Evolutionary conservation across 2,888 invertebrate genomes (phyloP), one percentile per base, ranked within the genome.

Genomic region (Piscicola geometra): DNA sequence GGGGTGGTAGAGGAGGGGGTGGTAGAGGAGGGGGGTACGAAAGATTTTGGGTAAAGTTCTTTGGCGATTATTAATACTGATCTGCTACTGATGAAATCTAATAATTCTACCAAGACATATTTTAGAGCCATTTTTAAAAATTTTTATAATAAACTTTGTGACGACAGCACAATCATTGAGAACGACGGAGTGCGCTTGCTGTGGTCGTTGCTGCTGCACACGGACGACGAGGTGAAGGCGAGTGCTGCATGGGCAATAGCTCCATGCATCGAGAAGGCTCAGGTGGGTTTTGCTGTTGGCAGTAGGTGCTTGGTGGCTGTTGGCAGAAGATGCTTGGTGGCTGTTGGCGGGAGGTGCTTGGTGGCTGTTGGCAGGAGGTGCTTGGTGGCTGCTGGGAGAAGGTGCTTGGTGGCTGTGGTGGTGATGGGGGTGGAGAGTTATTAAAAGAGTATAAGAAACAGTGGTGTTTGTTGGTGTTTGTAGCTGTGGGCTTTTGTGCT

Each of bases 161-260:
- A n/a, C 15, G 12, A 28, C 36, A 73, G 73, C 36, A 73, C 35
- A 32, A 73, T 73, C 21, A 73, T 73, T 30, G 73, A 73, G 21
- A 64, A 52, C 1, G 96, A 97, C 83, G 96, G 94, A 0, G 92
- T 95, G 0, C 88, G 96, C 75, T 87, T 96, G 30, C 89, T 95
- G 68, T 97, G 96, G 96, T 96, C 95, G 0, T 87, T 96, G 50
- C 87, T 96, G 9, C 96, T 95, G 84, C 93, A 94, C 83, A 90
- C 90, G 28, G 90, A 90, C 15, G 89, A 90, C 21, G 83, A 88
- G 33, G 93, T 96, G 0, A 94, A 95, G 85, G 92, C 93, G 0
- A 92, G 93, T 82, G 94, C 96, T 0, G 95, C 95, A 0, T 90
- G 92, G 86, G 94, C 95, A 0, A 88, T 97, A 67, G 94, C 94